Conservation (phyloP, 2,888 invertebrate genomes). For the Omphaloscelis lunosa region DNA sequence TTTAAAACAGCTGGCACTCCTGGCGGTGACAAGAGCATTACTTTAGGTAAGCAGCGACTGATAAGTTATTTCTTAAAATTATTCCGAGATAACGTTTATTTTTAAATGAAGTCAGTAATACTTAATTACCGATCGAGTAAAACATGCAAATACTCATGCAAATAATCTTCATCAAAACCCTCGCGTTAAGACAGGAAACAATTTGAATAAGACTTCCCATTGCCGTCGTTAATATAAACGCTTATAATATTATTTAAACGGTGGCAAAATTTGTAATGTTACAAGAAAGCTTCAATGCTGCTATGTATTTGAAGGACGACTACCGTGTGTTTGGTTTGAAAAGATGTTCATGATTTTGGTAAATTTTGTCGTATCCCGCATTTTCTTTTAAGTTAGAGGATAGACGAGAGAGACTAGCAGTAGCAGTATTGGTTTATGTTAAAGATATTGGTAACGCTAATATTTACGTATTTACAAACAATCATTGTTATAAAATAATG, state of each 20-base stretch:
- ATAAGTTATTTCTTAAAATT: not conserved
- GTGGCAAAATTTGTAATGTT: slow-evolving; percentile 45
- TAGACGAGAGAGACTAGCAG: not conserved
- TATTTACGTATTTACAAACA: not conserved
- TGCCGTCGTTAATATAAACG: slow-evolving; percentile 42
- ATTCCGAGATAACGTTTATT: not conserved
- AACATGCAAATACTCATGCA: slow-evolving; percentile 43
- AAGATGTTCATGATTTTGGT: not conserved
- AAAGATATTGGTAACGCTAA: not conserved
- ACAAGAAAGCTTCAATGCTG: slow-evolving; percentile 47
- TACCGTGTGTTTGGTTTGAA: slow-evolving; percentile 11
- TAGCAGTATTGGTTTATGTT: not conserved
- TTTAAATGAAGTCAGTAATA: slow-evolving; percentile 4
- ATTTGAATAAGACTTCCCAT: slow-evolving; percentile 61
- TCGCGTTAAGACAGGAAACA: slow-evolving; percentile 40
- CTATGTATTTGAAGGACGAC: slow-evolving; percentile 38
- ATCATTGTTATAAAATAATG: not conserved
- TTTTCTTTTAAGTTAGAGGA: not conserved
- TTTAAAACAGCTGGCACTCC: not conserved
- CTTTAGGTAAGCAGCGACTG: not conserved
- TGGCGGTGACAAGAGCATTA: not conserved
- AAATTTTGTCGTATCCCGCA: too few relatives aligned
- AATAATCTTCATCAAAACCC: slow-evolving; percentile 15
- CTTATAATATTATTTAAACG: slow-evolving; percentile 51
- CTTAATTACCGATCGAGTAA: not conserved